A percentile compares a stretch with the other conserved stretches of the same genome.
These are phyloP conservation scores for Saccopteryx bilineata DNA, from an alignment of 2,113 vertebrate genomes.

Conservation along the genomic window DNA sequence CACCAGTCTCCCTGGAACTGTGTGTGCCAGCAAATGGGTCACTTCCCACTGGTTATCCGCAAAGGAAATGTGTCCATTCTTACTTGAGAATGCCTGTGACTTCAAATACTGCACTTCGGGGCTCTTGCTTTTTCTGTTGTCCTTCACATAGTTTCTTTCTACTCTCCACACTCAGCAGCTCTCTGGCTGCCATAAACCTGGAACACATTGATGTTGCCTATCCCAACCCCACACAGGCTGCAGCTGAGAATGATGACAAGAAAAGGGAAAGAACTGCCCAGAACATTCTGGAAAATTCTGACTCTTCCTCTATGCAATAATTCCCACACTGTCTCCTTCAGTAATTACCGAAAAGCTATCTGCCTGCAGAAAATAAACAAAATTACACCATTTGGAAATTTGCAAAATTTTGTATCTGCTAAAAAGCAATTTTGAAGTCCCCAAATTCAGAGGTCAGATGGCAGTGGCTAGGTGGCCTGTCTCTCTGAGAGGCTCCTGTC, in stretches of 20 bases:
- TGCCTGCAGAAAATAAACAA: neutral
- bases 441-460: neutral
- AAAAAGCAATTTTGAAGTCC: neutral
- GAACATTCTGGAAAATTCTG: conserved; percentile 41
- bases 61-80: accelerated
- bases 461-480: too few relatives aligned
- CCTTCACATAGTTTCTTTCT: neutral
- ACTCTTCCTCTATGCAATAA: neutral
- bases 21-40: accelerated
- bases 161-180: accelerated
- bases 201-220: neutral
- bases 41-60: neutral
- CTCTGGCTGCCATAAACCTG: neutral
- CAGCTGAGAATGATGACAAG: neutral
- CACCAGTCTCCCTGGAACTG: neutral
- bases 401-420: neutral
- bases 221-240: neutral
- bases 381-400: neutral
- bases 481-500: neutral
- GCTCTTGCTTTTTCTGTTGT: neutral
- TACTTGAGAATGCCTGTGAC: accelerated
- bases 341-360: neutral
- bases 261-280: neutral
- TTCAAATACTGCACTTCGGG: accelerated
- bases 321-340: neutral